Conservation (phyloP, 2,888 invertebrate genomes). For the Tetranychus truncatus region DNA sequence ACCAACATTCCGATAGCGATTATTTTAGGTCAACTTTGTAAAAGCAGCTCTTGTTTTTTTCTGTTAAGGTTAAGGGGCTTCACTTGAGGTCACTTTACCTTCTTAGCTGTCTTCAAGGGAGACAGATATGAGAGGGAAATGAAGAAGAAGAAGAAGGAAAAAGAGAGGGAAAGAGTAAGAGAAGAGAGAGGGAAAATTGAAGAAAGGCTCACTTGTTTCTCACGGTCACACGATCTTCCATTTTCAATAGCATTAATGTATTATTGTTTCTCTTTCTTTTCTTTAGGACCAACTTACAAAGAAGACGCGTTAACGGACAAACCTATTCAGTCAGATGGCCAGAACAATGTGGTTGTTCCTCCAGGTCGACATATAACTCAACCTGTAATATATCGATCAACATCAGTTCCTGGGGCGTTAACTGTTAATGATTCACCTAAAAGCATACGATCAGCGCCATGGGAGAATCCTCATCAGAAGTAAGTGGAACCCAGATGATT, state of each 20-base stretch:
- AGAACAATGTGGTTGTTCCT: slow-evolving; percentile 19
- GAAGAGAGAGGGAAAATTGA: neutral
- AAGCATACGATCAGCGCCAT: slow-evolving; percentile 62
- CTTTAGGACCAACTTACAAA: neutral
- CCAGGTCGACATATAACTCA: slow-evolving; percentile 22
- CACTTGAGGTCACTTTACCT: neutral
- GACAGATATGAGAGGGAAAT: neutral
- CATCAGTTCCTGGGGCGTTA: slow-evolving; percentile 29
- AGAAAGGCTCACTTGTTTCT: neutral
- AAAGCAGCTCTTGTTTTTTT: neutral
- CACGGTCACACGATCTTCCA: neutral
- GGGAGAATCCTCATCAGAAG: slow-evolving; percentile 55
- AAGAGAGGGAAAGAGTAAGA: neutral
- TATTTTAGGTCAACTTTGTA: neutral
- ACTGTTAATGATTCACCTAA: slow-evolving; percentile 40
- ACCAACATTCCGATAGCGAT: neutral
- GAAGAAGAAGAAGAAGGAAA: neutral
- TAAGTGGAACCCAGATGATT: slow-evolving; percentile 6
- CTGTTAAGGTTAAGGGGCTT: neutral
- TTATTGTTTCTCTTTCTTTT: too few species aligned
- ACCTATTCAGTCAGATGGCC: neutral
- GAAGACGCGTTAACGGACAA: neutral
- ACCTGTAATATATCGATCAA: slow-evolving; percentile 27
- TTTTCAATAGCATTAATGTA: neutral
- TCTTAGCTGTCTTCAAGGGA: neutral